Evolutionary conservation across 2,797 vertebrate species (phyloP).

Genomic region (Eulemur coronatus): DNA sequence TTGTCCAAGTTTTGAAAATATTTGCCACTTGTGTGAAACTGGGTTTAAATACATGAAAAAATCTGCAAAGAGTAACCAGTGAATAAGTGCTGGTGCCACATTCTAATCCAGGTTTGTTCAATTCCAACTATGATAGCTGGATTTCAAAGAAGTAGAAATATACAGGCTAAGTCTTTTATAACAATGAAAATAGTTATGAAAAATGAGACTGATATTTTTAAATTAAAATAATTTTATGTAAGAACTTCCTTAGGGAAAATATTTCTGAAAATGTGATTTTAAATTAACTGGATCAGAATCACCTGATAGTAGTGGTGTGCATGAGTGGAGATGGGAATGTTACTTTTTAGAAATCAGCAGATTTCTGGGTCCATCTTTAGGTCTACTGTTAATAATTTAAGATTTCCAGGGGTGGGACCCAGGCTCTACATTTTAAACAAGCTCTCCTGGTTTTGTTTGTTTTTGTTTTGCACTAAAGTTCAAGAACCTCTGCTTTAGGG

Average conservation of each 20-base stretch:
- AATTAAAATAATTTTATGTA: conserved; percentile 41
- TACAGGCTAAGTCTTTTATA: not conserved
- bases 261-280: conserved; percentile 30
- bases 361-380: not conserved
- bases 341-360: not conserved
- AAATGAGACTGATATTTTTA: not conserved
- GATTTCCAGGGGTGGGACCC: not conserved
- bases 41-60: not conserved
- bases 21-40: not conserved
- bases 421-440: not conserved
- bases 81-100: not conserved
- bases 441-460: not conserved
- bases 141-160: conserved; percentile 52
- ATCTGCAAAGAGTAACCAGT: not conserved
- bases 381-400: conserved; percentile 6
- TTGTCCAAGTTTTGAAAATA: not conserved
- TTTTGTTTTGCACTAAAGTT: not conserved
- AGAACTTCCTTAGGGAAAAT: not conserved
- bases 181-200: not conserved
- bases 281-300: not conserved
- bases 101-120: not conserved
- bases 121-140: not conserved
- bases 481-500: conserved; percentile 17
- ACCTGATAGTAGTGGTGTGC: not conserved
- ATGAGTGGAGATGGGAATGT: not conserved